Conservation (phyloP, 2,888 invertebrate genomes). For the Drosophila multiciliata region DNA sequence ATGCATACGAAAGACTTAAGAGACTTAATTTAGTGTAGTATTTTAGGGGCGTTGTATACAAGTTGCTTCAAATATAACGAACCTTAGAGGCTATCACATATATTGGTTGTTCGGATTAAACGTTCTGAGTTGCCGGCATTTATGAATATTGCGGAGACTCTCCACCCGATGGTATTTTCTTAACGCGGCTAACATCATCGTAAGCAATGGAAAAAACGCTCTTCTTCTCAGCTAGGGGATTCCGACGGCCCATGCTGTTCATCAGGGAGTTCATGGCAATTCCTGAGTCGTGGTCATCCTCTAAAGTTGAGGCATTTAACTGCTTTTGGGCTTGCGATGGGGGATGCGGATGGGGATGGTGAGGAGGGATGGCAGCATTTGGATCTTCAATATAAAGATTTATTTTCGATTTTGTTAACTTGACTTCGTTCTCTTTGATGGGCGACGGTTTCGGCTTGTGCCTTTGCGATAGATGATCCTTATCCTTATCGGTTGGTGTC, state of each 20-base stretch:
- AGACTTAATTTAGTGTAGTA: slow-evolving; percentile 12
- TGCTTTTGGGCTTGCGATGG: slow-evolving; percentile 84
- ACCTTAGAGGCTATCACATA: slow-evolving; percentile 79
- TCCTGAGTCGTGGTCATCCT: slow-evolving; percentile 91
- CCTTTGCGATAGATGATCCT: slow-evolving; percentile 43
- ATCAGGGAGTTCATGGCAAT: slow-evolving; percentile 89
- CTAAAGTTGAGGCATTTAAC: slow-evolving; percentile 87
- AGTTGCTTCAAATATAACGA: slow-evolving; percentile 59
- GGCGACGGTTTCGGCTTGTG: slow-evolving; percentile 83
- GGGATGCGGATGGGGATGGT: slow-evolving; percentile 56
- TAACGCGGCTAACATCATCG: slow-evolving; percentile 93
- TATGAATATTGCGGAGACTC: slow-evolving; percentile 89
- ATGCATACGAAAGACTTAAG: slow-evolving; percentile 1
- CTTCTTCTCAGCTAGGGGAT: slow-evolving; percentile 93
- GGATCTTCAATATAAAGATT: slow-evolving; percentile 77
- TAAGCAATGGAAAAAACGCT: slow-evolving; percentile 97
- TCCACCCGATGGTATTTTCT: slow-evolving; percentile 92
- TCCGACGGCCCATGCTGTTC: slow-evolving; percentile 87
- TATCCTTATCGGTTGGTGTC: slow-evolving; percentile 68
- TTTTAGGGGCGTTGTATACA: slow-evolving; percentile 18
- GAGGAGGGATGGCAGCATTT: slow-evolving; percentile 59
- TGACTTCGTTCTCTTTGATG: slow-evolving; percentile 84
- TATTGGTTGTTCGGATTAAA: slow-evolving; percentile 46
- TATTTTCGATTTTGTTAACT: slow-evolving; percentile 82
- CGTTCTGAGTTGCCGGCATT: slow-evolving; percentile 37